Conservation (phyloP, 2,888 invertebrate genomes). For the Metallyticus violacea region DNA sequence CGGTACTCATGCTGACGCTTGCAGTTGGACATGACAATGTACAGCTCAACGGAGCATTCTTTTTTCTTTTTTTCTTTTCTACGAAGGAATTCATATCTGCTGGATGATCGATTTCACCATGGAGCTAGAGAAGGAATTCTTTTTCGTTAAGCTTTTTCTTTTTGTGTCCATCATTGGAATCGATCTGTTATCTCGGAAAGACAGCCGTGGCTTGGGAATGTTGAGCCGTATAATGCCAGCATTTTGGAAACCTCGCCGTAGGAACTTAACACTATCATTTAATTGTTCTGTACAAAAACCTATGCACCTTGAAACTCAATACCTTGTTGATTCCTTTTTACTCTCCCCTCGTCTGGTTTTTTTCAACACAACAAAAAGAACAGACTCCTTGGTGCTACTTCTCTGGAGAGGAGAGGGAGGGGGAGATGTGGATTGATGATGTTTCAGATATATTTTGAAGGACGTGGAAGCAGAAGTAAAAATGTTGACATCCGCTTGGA, state of each 20-base stretch:
- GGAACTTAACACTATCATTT: background rate
- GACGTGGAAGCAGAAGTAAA: conserved; percentile 15
- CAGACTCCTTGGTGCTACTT: background rate
- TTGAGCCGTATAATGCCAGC: too few relatives aligned
- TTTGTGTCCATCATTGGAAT: background rate
- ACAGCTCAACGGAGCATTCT: too few relatives aligned
- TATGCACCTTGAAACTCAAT: conserved; percentile 3
- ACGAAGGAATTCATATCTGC: background rate
- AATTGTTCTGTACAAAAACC: background rate
- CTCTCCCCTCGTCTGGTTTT: background rate
- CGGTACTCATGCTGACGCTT: too few relatives aligned
- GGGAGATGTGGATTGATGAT: conserved; percentile 27
- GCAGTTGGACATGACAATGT: background rate
- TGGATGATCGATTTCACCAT: background rate
- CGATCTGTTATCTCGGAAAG: background rate
- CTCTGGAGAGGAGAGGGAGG: background rate
- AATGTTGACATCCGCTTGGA: background rate
- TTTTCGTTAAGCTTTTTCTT: background rate
- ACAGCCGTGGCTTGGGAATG: background rate
- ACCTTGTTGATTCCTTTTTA: background rate
- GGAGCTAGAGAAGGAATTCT: background rate
- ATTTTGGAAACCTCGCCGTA: background rate
- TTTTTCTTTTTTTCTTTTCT: background rate
- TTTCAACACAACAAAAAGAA: background rate
- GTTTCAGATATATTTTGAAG: conserved; percentile 26